Evolutionary conservation across 2,888 invertebrate species (phyloP).

Genomic region (Archips crataeganus): DNA sequence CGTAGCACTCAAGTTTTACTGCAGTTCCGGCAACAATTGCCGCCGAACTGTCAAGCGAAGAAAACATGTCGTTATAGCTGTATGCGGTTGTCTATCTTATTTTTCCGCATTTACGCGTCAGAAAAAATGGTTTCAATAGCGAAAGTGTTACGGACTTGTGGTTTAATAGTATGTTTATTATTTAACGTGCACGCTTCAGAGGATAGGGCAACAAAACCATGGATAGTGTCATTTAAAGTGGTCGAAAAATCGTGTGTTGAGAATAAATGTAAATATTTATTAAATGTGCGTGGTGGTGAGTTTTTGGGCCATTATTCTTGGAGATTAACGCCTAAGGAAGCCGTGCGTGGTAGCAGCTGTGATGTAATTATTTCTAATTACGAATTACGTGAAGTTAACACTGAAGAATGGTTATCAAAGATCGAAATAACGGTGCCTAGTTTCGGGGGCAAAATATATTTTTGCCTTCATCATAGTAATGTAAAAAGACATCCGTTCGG

Average conservation of each 20-base stretch:
- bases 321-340: constrained; percentile 70
- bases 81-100: constrained; percentile 55
- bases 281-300: constrained; percentile 72
- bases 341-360: constrained; percentile 66
- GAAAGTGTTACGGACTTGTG: constrained; percentile 80
- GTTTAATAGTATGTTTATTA: constrained; percentile 69
- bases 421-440: constrained; percentile 66
- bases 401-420: constrained; percentile 61
- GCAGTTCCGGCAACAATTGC: constrained; percentile 80
- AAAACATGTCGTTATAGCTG: constrained; percentile 71
- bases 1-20: constrained; percentile 52
- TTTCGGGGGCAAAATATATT: constrained; percentile 63
- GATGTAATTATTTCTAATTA: constrained; percentile 71
- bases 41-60: constrained; percentile 73
- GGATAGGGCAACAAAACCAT: constrained; percentile 56
- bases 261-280: constrained; percentile 79
- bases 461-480: constrained; percentile 66
- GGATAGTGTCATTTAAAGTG: constrained; percentile 67
- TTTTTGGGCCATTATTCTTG: constrained; percentile 76
- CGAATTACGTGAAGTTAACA: constrained; percentile 70
- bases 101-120: constrained; percentile 56
- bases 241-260: constrained; percentile 60
- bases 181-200: constrained; percentile 60
- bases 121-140: constrained; percentile 70
- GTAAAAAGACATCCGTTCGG: constrained; percentile 61